Percentiles rank a stretch among this genome's conserved stretches.
These are phyloP conservation scores for Pollicipes pollicipes DNA, from an alignment of 1,140 invertebrate genomes.

Conservation along the genomic window DNA sequence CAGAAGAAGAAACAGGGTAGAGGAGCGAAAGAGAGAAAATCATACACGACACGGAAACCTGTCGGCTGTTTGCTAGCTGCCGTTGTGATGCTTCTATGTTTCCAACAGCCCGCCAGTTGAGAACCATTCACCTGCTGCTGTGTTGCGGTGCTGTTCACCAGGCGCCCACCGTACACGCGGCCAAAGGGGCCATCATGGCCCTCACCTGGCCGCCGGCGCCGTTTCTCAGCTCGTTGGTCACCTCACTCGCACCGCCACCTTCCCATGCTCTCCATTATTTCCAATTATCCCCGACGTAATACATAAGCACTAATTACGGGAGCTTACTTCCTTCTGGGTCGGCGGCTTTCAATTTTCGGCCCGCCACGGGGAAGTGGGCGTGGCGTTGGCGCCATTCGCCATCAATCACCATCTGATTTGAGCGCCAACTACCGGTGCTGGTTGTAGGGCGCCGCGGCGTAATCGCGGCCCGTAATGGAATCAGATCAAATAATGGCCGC, in stretches of 20 bases:
- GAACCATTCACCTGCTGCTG: too few relatives aligned
- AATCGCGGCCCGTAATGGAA: not conserved
- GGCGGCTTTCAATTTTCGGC: not conserved
- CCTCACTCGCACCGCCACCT: not conserved
- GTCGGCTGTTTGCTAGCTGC: too few relatives aligned
- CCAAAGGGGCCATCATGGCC: too few relatives aligned
- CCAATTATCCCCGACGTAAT: conserved; percentile 1
- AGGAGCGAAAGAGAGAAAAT: too few relatives aligned
- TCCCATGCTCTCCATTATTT: not conserved
- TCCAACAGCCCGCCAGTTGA: too few relatives aligned
- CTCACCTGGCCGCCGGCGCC: too few relatives aligned
- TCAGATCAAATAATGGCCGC: not conserved
- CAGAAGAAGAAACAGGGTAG: too few relatives aligned
- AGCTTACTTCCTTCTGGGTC: not conserved
- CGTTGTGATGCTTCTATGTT: too few relatives aligned
- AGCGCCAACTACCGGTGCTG: not conserved
- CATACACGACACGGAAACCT: too few relatives aligned
- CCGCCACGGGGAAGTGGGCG: not conserved
- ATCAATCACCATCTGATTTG: not conserved
- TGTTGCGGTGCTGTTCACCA: too few relatives aligned
- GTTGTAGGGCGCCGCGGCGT: not conserved
- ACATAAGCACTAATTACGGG: not conserved
- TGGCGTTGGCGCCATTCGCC: not conserved
- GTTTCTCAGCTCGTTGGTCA: not conserved
- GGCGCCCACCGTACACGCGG: too few relatives aligned